Conservation (phyloP, 2,888 invertebrate genomes). For the Chymomyza amoena region DNA sequence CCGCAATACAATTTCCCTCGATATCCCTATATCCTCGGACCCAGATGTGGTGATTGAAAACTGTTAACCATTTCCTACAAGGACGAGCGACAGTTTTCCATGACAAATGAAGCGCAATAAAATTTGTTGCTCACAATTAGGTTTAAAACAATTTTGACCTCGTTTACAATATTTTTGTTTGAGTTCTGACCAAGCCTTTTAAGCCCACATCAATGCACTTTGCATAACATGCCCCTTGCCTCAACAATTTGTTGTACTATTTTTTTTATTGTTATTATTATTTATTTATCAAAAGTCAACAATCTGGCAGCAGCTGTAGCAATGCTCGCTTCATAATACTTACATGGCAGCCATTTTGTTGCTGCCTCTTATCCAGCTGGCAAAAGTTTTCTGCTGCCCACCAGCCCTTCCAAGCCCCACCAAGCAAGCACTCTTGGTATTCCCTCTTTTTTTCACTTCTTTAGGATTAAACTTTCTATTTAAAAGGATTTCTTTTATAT, state of each 20-base stretch:
- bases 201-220: slow-evolving; percentile 14
- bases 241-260: slow-evolving; percentile 35
- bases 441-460: not conserved
- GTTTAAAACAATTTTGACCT: not conserved
- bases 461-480: slow-evolving; percentile 65
- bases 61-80: too few relatives aligned
- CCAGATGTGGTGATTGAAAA: too few relatives aligned
- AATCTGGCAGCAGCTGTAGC: slow-evolving; percentile 38
- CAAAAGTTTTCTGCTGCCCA: slow-evolving; percentile 19
- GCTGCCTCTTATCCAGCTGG: slow-evolving; percentile 23
- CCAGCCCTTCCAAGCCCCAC: not conserved
- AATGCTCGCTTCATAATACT: not conserved
- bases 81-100: too few relatives aligned
- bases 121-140: not conserved
- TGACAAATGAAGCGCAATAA: slow-evolving; percentile 14
- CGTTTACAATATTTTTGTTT: not conserved
- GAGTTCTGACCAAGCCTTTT: not conserved
- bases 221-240: slow-evolving; percentile 22
- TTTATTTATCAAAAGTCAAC: slow-evolving; percentile 55
- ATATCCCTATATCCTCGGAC: too few relatives aligned
- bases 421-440: not conserved
- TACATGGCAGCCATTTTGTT: slow-evolving; percentile 2
- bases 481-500: slow-evolving; percentile 70
- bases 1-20: too few relatives aligned
- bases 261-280: not conserved